These are phyloP conservation scores for Delphinus delphis DNA, from an alignment of 2,113 vertebrate genomes.

Conservation along the genomic window DNA sequence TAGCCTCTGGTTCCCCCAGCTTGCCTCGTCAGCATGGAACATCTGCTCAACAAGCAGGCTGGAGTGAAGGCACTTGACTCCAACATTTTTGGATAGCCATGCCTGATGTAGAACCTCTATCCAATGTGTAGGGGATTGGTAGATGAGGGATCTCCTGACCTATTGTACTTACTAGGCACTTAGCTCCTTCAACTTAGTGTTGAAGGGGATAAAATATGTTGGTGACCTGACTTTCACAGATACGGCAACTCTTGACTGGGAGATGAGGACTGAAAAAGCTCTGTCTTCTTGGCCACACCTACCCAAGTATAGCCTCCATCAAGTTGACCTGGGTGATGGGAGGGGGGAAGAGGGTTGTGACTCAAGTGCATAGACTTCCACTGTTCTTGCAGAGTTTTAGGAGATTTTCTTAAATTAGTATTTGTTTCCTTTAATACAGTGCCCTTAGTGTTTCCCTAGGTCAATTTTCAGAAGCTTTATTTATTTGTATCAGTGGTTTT, in stretches of 20 bases:
- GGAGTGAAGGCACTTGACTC: rapidly evolving
- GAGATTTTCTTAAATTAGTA: neutral
- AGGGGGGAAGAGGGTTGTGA: rapidly evolving
- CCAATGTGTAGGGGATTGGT: rapidly evolving
- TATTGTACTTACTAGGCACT: neutral
- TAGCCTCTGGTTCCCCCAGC: neutral
- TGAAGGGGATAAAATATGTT: neutral
- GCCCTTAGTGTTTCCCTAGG: neutral
- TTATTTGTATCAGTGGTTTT: neutral
- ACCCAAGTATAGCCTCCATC: rapidly evolving
- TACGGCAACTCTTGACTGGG: neutral
- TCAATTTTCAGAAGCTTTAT: neutral
- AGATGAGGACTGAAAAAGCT: rapidly evolving
- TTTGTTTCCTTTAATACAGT: neutral
- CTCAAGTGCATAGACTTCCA: neutral
- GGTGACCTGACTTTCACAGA: rapidly evolving
- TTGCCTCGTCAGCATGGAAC: neutral
- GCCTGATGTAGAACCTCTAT: rapidly evolving
- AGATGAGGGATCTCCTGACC: neutral
- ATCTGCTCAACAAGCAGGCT: neutral
- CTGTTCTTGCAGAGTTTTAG: neutral
- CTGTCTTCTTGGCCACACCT: neutral
- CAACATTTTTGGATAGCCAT: neutral
- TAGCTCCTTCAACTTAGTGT: neutral
- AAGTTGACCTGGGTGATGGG: neutral